Base-by-base conservation (phyloP, 2,888 invertebrate genomes). In the Formica aserva region DNA sequence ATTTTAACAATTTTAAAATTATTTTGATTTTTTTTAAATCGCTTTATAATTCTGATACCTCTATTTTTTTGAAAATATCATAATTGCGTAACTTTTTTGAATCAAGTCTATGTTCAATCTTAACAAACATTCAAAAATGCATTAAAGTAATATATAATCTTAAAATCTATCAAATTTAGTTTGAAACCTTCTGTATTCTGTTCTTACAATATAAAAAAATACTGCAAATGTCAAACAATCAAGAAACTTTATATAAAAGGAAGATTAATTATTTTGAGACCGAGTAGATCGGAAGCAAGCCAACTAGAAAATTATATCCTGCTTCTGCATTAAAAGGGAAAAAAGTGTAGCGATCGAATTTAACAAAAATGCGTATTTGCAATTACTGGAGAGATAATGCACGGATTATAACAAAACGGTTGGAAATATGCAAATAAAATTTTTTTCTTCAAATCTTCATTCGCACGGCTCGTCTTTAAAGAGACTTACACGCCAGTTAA, bases 401-500 rank as follows among this genome's bases (percentile, higher is more conserved):
- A 1, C 5, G 48, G 72, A 72, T 60, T 57, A 57, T n/a, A 15
- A 15, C 22, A 41, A 22, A 13, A 60, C 26, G 45, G 4, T 13
- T 72, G 26, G 35, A 72, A 60, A 35, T 18, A 65, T 3, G 35
- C 4, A 32, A 60, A 32, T 11, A 13, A 69, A 18, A 45, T 45
- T 80, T 80, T 72, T 72, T 45, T n/a, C 22, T 15, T 6, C 72
- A 13, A 60, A 72, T 60, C 52, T 60, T 48, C 32, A 45, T 32
- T 78, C 78, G 57, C 52, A 52, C 32, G 52, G 32, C 38, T 45
- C 71, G 55, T 41, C 67, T 57, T 78, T 66, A 80, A 85, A 82
- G 87, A 82, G 72, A 75, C 84, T 85, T 83, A 82, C 72, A 48
- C 71, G 82, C 71, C 81, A 90, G 90, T 90, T 90, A 90, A 90